These are phyloP conservation scores for Psix sp. DNA, from an alignment of 1,140 invertebrate genomes.

Conservation along the genomic window DNA sequence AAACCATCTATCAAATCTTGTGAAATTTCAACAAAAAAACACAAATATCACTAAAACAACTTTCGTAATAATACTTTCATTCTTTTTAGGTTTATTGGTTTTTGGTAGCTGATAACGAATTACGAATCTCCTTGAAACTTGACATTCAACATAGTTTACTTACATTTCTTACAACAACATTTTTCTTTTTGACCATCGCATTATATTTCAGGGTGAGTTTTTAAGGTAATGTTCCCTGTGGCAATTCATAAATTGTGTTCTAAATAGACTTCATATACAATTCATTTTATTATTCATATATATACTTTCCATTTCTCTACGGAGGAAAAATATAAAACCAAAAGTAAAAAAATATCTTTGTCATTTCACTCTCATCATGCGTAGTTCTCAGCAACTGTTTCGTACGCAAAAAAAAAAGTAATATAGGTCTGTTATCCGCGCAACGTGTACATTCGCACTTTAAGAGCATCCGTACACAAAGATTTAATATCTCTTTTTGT, in stretches of 20 bases:
- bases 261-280: neutral
- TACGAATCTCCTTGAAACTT: conserved; percentile 15
- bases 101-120: conserved; percentile 34
- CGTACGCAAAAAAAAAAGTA: conserved; percentile 39
- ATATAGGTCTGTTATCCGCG: conserved; percentile 45
- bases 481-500: conserved; percentile 62
- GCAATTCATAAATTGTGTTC: neutral
- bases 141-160: conserved; percentile 16
- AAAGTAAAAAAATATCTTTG: neutral
- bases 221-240: neutral
- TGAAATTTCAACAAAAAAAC: too few relatives aligned
- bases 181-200: conserved; percentile 24
- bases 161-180: conserved; percentile 15
- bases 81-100: conserved; percentile 40
- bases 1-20: too few relatives aligned
- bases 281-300: neutral
- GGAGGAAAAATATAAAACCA: conserved; percentile 6
- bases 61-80: neutral
- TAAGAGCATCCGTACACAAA: conserved; percentile 57
- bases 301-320: neutral
- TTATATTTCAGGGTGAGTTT: conserved; percentile 30
- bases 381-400: conserved; percentile 20
- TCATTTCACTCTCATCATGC: neutral
- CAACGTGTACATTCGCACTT: conserved; percentile 40
- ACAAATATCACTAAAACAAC: too few relatives aligned